Conservation (phyloP, 2,888 invertebrate species). For the Macaria notata region DNA sequence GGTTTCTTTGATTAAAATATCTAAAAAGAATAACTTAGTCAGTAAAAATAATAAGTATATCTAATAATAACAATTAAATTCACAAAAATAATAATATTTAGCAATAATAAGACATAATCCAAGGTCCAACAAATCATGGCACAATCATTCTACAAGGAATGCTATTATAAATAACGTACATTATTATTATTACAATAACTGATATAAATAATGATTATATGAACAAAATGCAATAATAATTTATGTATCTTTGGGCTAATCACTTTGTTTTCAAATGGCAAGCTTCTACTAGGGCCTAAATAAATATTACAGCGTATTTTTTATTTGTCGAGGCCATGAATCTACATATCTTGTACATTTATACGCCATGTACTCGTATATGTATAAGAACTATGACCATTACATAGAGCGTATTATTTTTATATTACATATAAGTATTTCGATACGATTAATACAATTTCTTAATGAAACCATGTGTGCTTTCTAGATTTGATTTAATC, state of each 20-base stretch:
- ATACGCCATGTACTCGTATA: too few relatives aligned
- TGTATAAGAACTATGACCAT: too few relatives aligned
- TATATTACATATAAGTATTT: too few relatives aligned
- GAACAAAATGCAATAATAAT: conserved; percentile 53
- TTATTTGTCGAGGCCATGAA: too few relatives aligned
- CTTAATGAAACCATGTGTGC: too few relatives aligned
- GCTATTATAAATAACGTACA: conserved; percentile 29
- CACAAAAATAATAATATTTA: conserved; percentile 23
- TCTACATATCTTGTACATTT: too few relatives aligned
- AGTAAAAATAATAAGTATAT: conserved; percentile 15
- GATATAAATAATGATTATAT: conserved; percentile 27
- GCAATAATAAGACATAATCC: conserved; percentile 32
- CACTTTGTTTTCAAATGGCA: conserved; percentile 65
- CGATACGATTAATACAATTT: too few relatives aligned
- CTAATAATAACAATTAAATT: conserved; percentile 31
- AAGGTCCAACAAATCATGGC: conserved; percentile 39
- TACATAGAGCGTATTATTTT: too few relatives aligned
- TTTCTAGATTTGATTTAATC: too few relatives aligned
- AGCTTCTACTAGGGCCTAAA: conserved; percentile 34
- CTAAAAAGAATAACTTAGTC: conserved; percentile 17
- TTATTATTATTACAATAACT: conserved; percentile 35
- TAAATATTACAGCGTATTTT: too few relatives aligned
- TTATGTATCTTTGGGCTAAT: conserved; percentile 65
- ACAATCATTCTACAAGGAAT: conserved; percentile 40
- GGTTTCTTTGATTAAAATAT: conserved; percentile 12